Evolutionary conservation across 2,113 vertebrate species (phyloP).

Genomic region (Megalops atlanticus): DNA sequence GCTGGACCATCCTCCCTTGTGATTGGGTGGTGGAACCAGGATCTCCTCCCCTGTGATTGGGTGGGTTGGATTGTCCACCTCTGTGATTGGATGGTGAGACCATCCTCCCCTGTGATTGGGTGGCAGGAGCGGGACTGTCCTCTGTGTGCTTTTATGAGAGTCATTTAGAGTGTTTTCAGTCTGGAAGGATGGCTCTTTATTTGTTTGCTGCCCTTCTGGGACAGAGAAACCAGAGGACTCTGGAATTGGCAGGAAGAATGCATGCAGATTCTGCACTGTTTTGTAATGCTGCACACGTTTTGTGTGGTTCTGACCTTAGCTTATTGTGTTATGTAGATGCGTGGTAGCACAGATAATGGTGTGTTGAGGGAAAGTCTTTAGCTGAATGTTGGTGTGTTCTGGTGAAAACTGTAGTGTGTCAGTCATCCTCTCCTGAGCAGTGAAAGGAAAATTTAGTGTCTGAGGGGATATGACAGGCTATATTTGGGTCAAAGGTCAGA

Average conservation of each 20-base stretch:
- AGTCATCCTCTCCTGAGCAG: not conserved
- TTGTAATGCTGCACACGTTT: no score
- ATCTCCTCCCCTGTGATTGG: not conserved
- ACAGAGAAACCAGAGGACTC: not conserved
- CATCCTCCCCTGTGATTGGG: not conserved
- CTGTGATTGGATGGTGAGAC: not conserved
- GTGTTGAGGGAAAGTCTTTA: not conserved
- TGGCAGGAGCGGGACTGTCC: not conserved
- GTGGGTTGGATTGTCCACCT: not conserved
- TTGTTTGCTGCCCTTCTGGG: constrained; percentile 5
- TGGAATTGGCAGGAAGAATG: no score
- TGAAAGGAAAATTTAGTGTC: not conserved
- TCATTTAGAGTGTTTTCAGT: constrained; percentile 7
- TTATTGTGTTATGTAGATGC: no score
- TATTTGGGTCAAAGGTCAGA: not conserved
- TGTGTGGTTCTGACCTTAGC: no score
- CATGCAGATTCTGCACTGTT: no score
- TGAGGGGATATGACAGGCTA: not conserved
- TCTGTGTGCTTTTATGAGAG: not conserved
- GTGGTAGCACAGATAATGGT: not conserved
- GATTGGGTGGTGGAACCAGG: not conserved
- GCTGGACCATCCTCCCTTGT: not conserved
- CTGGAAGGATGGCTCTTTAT: constrained; percentile 13
- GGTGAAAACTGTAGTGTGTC: not conserved
- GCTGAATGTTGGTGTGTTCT: not conserved